These are phyloP conservation scores for Orthonychiurus folsomi DNA, from an alignment of 2,888 invertebrate species.

Conservation along the genomic window DNA sequence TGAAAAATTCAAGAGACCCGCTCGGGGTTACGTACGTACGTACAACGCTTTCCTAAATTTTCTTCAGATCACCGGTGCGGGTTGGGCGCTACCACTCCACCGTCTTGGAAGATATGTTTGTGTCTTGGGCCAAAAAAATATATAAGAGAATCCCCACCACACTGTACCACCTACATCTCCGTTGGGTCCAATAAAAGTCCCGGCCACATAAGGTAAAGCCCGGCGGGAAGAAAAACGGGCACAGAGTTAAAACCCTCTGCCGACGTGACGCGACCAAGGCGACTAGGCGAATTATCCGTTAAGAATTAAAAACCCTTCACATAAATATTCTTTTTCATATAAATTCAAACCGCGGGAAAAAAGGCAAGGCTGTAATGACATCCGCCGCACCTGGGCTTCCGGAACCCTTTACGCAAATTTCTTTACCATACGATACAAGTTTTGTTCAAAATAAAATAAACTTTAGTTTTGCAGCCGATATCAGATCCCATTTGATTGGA, in stretches of 20 bases:
- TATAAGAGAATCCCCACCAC: background rate
- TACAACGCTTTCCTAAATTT: background rate
- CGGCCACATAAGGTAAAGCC: background rate
- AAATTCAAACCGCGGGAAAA: too few species aligned
- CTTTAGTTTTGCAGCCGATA: too few species aligned
- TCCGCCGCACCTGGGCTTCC: too few species aligned
- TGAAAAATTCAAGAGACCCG: conserved; percentile 13
- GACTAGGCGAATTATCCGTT: conserved; percentile 39
- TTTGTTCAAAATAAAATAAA: too few species aligned
- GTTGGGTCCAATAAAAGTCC: conserved; percentile 39
- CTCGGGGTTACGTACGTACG: background rate
- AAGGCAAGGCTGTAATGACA: too few species aligned
- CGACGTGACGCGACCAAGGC: background rate
- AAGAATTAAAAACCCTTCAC: conserved; percentile 41
- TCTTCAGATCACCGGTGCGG: background rate
- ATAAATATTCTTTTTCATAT: conserved; percentile 38
- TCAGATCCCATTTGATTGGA: too few species aligned
- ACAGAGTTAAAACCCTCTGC: background rate
- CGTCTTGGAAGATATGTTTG: background rate
- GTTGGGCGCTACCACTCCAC: background rate
- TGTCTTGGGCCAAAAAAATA: background rate
- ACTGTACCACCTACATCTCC: conserved; percentile 14
- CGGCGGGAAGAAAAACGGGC: background rate
- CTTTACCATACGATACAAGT: too few species aligned
- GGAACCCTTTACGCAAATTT: too few species aligned